Evolutionary conservation across 2,888 invertebrate species (phyloP).

Genomic region (Phragmatobia fuliginosa): DNA sequence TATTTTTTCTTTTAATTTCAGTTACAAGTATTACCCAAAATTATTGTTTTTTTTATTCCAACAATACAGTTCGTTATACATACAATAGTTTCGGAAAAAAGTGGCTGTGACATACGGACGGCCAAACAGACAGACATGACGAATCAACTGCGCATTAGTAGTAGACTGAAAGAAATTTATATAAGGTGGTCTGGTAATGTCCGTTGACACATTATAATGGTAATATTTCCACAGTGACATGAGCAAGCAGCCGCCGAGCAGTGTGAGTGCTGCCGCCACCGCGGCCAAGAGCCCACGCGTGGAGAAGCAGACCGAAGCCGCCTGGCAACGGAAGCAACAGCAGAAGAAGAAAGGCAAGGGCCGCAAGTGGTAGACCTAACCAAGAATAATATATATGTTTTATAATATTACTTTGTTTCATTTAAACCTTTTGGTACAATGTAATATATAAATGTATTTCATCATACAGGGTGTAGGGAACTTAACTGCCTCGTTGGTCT

Average conservation of each 20-base stretch:
- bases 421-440: constrained; percentile 13
- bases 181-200: background rate
- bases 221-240: constrained; percentile 83
- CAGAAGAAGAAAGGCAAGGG: constrained; percentile 90
- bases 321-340: constrained; percentile 91
- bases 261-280: constrained; percentile 53
- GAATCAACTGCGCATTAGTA: no score
- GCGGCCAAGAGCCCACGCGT: constrained; percentile 87
- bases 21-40: no score
- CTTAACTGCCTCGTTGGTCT: no score
- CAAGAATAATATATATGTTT: constrained; percentile 25
- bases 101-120: no score
- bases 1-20: no score
- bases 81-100: no score
- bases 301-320: constrained; percentile 86
- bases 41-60: no score
- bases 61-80: no score
- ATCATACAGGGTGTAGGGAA: no score
- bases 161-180: background rate
- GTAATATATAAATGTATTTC: no score
- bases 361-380: constrained; percentile 71
- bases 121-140: no score
- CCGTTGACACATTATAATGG: background rate
- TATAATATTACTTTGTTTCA: constrained; percentile 39
- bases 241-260: constrained; percentile 85